These are phyloP conservation scores for Forbesichthys papilliferus DNA, from an alignment of 2,113 vertebrate genomes.

Conservation along the genomic window DNA sequence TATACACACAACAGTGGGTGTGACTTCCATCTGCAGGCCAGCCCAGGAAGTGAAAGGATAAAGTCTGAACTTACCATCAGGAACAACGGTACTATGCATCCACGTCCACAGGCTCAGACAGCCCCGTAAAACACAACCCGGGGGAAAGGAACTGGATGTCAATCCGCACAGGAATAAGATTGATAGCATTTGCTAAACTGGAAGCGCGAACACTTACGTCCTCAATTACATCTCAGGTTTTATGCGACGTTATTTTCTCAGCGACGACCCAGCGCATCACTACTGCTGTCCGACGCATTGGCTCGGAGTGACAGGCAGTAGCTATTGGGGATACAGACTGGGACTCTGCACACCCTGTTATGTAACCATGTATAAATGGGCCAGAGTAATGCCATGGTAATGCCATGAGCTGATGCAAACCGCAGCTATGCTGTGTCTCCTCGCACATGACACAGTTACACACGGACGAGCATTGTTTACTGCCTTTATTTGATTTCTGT, in stretches of 20 bases:
- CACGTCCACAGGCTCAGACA: constrained; percentile 2
- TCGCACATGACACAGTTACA: constrained; percentile 37
- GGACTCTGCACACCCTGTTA: constrained; percentile 59
- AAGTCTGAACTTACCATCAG: constrained; percentile 46
- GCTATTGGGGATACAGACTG: constrained; percentile 59
- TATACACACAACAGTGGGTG: constrained; percentile 41
- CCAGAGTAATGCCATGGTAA: constrained; percentile 63
- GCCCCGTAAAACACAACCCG: constrained; percentile 20
- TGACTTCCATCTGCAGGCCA: constrained; percentile 71
- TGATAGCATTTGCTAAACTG: background rate
- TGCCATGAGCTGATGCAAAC: constrained; percentile 57
- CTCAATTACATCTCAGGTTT: too few relatives aligned
- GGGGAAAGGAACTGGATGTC: background rate
- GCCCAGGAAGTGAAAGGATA: constrained; percentile 47
- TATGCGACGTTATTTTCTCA: background rate
- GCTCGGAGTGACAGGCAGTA: constrained; percentile 40
- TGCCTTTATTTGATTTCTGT: constrained; percentile 23
- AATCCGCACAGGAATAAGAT: background rate
- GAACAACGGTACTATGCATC: constrained; percentile 20
- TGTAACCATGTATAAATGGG: constrained; percentile 62
- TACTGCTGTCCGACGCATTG: constrained; percentile 13
- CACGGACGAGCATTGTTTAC: background rate
- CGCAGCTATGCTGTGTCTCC: constrained; percentile 46
- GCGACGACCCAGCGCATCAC: background rate
- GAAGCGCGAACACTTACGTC: too few relatives aligned